Evolutionary conservation across 1,140 invertebrate genomes (phyloP).

Genomic region (Lepidurus apus): DNA sequence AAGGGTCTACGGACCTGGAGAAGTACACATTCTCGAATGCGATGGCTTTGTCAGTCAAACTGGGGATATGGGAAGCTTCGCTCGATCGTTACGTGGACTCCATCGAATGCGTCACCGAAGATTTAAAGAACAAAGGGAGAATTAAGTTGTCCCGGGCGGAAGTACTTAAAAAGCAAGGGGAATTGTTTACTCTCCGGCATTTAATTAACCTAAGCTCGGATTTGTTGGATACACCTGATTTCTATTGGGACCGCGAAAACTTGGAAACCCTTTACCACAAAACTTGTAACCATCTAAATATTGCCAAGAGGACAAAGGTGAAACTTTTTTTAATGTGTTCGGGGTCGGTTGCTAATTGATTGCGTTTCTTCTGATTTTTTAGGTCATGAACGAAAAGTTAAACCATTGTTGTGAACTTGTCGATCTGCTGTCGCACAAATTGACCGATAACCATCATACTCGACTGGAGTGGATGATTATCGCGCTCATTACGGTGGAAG

Average conservation of each 20-base stretch:
- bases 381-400: slow-evolving; percentile 92
- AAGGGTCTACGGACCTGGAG: slow-evolving; percentile 51
- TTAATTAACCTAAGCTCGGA: slow-evolving; percentile 88
- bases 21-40: slow-evolving; percentile 84
- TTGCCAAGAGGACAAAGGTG: slow-evolving; percentile 73
- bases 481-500: slow-evolving; percentile 87
- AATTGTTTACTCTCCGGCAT: slow-evolving; percentile 82
- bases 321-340: slow-evolving; percentile 14
- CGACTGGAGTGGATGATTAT: slow-evolving; percentile 96
- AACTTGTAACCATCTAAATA: slow-evolving; percentile 75
- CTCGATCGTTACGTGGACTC: slow-evolving; percentile 75
- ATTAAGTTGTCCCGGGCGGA: slow-evolving; percentile 62
- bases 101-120: slow-evolving; percentile 73
- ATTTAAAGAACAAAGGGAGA: slow-evolving; percentile 63
- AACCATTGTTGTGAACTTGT: slow-evolving; percentile 87
- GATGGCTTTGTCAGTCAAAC: slow-evolving; percentile 82
- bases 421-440: slow-evolving; percentile 75
- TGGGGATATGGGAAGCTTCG: slow-evolving; percentile 84
- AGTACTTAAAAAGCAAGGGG: slow-evolving; percentile 82
- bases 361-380: slow-evolving; percentile 39
- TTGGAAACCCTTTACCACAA: slow-evolving; percentile 75
- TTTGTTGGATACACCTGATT: slow-evolving; percentile 88
- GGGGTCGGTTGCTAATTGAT: neutral
- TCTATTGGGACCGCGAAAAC: slow-evolving; percentile 91
- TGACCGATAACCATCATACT: slow-evolving; percentile 84